Percentiles rank a stretch among this genome's conserved stretches.
Evolutionary conservation across 2,797 vertebrate species (phyloP).

Genomic region (Silurus lanzhouensis): DNA sequence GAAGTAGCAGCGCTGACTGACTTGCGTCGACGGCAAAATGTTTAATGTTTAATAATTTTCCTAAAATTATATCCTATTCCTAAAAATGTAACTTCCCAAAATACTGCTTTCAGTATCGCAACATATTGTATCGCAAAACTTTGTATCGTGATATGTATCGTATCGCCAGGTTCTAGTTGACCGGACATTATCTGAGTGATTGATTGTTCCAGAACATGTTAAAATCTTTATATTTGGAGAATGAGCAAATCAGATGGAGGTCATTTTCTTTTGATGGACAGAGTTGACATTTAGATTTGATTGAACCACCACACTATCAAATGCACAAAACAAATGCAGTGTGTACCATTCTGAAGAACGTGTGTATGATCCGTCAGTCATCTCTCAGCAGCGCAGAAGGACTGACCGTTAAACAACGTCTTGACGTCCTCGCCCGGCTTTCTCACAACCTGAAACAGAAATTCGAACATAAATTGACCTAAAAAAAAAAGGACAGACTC

Average conservation of each 20-base stretch:
- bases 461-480: not conserved
- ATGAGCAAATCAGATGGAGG: no score
- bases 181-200: not conserved
- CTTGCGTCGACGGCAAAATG: no score
- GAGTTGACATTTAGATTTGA: not conserved
- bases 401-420: not conserved
- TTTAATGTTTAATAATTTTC: no score
- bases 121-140: no score
- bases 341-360: constrained; percentile 32
- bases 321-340: not conserved
- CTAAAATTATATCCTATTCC: no score
- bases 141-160: no score
- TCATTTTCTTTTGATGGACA: not conserved
- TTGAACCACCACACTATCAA: not conserved
- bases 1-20: no score
- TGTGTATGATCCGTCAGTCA: not conserved
- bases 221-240: not conserved
- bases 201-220: not conserved
- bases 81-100: no score
- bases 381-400: not conserved
- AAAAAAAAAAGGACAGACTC: not conserved
- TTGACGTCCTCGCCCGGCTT: not conserved
- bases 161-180: no score
- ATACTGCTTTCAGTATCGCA: no score
- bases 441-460: constrained; percentile 1